A percentile compares a stretch with the other conserved stretches of the same genome.
These are phyloP conservation scores for Ophioderma brevispina DNA, from an alignment of 35 echinoderm and acorn worm species.

Conservation along the genomic window DNA sequence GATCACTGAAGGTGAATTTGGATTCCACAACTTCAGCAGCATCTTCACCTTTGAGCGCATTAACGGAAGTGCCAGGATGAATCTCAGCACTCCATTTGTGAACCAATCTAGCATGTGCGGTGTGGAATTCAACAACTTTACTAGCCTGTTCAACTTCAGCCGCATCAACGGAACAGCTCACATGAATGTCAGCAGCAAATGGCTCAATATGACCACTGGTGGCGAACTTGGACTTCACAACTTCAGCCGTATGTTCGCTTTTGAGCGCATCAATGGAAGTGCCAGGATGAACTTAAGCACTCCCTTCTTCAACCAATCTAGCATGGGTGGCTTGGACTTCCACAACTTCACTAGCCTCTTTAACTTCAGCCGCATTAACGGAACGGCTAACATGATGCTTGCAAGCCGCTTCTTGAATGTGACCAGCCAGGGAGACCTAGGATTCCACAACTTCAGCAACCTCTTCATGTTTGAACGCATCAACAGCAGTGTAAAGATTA, in stretches of 20 bases:
- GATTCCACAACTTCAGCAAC: constrained; percentile 18
- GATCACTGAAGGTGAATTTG: constrained; percentile 18
- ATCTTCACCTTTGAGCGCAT: constrained; percentile 44
- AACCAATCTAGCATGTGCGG: neutral
- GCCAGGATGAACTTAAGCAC: constrained; percentile 34
- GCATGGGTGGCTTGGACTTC: neutral
- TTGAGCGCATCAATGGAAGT: constrained; percentile 57
- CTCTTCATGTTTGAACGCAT: constrained; percentile 49
- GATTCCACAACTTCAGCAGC: constrained; percentile 21
- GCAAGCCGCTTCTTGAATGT: constrained; percentile 32
- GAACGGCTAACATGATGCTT: constrained; percentile 23
- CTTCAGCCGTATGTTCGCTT: constrained; percentile 29
- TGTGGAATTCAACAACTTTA: constrained; percentile 49
- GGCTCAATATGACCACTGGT: constrained; percentile 19
- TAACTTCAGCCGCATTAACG: constrained; percentile 32
- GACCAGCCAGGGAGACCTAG: constrained; percentile 9
- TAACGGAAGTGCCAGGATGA: constrained; percentile 8
- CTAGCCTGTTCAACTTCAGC: constrained; percentile 39
- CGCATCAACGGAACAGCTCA: constrained; percentile 23
- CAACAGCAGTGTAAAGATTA: constrained; percentile 25
- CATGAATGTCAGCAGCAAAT: constrained; percentile 1
- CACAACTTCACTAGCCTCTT: constrained; percentile 3
- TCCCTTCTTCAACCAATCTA: constrained; percentile 31
- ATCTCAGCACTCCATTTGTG: constrained; percentile 16
- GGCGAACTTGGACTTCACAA: constrained; percentile 48